Evolutionary conservation across 2,888 invertebrate species (phyloP).

Genomic region (Cosmia trapezina): DNA sequence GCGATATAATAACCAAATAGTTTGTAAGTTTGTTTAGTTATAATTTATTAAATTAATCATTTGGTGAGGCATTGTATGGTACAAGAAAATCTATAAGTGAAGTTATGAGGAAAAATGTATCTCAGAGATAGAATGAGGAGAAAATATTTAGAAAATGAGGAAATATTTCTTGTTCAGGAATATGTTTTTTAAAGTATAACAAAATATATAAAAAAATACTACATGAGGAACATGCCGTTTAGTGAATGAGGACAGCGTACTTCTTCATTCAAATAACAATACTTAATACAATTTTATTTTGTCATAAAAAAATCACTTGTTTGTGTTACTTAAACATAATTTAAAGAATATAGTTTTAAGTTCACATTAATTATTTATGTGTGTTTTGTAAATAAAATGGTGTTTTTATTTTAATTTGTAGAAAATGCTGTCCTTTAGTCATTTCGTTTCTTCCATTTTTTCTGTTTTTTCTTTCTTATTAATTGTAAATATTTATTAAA

Average conservation of each 20-base stretch:
- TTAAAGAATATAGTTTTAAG: conserved; percentile 27
- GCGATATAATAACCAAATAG: conserved; percentile 81
- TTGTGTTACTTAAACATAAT: conserved; percentile 40
- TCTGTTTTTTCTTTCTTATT: conserved; percentile 26
- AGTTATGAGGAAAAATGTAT: background rate
- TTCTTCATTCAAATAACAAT: background rate
- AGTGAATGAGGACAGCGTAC: background rate
- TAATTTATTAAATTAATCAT: conserved; percentile 22
- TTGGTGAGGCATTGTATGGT: conserved; percentile 30
- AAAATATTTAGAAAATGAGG: background rate
- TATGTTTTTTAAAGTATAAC: background rate
- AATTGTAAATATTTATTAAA: conserved; percentile 65
- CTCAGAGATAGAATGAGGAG: background rate
- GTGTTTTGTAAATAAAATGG: conserved; percentile 56
- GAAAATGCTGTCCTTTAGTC: conserved; percentile 61
- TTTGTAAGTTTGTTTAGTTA: conserved; percentile 47
- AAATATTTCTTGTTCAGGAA: background rate
- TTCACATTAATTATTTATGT: conserved; percentile 55
- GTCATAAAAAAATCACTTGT: background rate
- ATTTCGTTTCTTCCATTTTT: conserved; percentile 67
- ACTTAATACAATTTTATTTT: background rate
- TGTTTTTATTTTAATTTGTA: conserved; percentile 38
- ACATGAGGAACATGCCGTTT: background rate
- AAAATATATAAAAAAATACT: too few species aligned
- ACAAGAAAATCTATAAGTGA: conserved; percentile 27